Evolutionary conservation across 2,113 vertebrate genomes (phyloP).

Genomic region (Hippocampus mohnikei): DNA sequence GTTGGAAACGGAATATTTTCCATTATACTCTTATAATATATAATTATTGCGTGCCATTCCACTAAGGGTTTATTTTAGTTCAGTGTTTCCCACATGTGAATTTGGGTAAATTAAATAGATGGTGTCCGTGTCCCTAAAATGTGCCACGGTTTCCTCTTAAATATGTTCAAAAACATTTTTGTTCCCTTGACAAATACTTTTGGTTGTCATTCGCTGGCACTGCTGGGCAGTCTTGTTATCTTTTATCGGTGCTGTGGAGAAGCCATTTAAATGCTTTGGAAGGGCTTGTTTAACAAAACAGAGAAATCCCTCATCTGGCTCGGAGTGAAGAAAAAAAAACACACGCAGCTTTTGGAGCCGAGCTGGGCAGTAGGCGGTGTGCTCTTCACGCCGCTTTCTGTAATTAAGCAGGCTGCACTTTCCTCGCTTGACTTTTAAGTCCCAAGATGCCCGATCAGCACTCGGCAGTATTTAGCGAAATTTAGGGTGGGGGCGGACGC

Average conservation of each 20-base stretch:
- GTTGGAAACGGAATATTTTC: conserved; percentile 70
- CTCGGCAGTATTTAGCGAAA: conserved; percentile 67
- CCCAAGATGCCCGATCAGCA: conserved; percentile 76
- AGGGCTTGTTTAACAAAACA: conserved; percentile 43
- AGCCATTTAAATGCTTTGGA: conserved; percentile 25
- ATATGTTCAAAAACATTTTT: conserved; percentile 13
- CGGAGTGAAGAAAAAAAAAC: conserved; percentile 23
- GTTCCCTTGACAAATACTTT: conserved; percentile 26
- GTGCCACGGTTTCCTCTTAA: conserved; percentile 22
- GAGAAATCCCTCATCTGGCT: conserved; percentile 27
- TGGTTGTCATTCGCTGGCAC: conserved; percentile 2
- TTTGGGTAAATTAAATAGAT: conserved; percentile 42
- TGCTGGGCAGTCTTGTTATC: conserved; percentile 17
- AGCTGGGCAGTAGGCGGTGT: conserved; percentile 30
- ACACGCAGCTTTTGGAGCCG: conserved; percentile 31
- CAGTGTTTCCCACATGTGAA: conserved; percentile 47
- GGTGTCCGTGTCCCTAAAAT: conserved; percentile 25
- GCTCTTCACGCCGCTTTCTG: conserved; percentile 56
- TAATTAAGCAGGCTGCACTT: conserved; percentile 64
- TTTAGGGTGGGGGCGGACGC: conserved; percentile 68
- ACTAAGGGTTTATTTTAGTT: conserved; percentile 63
- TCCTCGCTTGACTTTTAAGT: conserved; percentile 63
- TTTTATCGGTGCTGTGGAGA: conserved; percentile 26
- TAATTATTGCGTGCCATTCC: conserved; percentile 68
- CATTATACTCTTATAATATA: conserved; percentile 67